Evolutionary conservation across 2,113 vertebrate species (phyloP).

Genomic region (Myiozetetes cayanensis): DNA sequence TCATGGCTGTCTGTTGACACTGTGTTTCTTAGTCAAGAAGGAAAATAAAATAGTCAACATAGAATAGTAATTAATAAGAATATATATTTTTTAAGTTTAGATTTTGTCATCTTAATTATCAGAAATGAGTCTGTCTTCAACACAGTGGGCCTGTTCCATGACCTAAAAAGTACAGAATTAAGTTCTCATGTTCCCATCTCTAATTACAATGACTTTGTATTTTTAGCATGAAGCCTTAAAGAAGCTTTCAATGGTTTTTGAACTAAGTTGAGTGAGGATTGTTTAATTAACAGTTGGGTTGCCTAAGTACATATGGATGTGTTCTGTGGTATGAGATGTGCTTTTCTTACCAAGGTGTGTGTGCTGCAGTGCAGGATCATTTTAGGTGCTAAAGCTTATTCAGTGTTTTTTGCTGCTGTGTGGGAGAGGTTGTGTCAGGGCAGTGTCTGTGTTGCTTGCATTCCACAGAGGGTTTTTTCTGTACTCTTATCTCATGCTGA

Average conservation of each 20-base stretch:
- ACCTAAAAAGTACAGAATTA: background rate
- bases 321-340: background rate
- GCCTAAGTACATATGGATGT: background rate
- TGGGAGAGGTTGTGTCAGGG: background rate
- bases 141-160: fast-evolving
- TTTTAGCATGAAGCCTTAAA: background rate
- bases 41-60: background rate
- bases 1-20: background rate
- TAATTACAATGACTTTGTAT: background rate
- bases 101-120: background rate
- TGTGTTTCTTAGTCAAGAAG: background rate
- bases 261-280: background rate
- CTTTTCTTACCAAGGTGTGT: background rate
- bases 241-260: background rate
- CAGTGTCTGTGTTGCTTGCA: background rate
- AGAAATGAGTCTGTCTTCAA: background rate
- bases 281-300: background rate
- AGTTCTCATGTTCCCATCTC: background rate
- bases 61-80: background rate
- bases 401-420: background rate
- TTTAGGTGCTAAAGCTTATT: background rate
- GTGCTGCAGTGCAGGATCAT: background rate
- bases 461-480: background rate
- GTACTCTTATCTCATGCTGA: background rate
- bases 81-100: background rate